A percentile compares a stretch with the other conserved stretches of the same genome.
Conservation (phyloP, 2,888 invertebrate species). For the Amphipyra tragopoginis region DNA sequence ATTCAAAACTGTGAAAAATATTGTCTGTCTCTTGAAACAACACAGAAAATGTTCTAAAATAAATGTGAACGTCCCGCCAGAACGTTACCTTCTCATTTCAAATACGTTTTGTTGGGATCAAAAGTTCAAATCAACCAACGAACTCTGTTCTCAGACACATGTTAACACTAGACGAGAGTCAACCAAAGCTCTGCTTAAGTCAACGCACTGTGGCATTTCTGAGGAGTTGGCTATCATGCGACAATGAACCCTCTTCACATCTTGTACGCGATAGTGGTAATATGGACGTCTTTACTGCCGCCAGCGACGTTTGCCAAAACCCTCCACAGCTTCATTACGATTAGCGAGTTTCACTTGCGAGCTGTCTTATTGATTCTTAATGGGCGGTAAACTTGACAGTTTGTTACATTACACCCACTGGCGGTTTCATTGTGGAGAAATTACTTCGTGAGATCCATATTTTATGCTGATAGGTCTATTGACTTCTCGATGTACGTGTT, state of each 20-base stretch:
- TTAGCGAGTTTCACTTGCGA: conserved; percentile 41
- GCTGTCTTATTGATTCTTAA: conserved; percentile 58
- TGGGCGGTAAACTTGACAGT: conserved; percentile 51
- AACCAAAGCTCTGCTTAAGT: conserved; percentile 58
- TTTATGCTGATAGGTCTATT: conserved; percentile 54
- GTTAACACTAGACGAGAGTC: conserved; percentile 54
- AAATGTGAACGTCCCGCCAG: conserved; percentile 48
- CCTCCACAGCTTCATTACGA: conserved; percentile 55
- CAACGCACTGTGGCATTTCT: conserved; percentile 70
- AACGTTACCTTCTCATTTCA: conserved; percentile 53
- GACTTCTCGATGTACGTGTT: conserved; percentile 35
- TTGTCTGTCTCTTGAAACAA: conserved; percentile 23
- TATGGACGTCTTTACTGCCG: conserved; percentile 82
- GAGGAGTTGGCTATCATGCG: conserved; percentile 61
- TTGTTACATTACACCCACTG: conserved; percentile 47
- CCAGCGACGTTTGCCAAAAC: conserved; percentile 63
- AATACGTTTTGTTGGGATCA: conserved; percentile 59
- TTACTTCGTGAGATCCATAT: conserved; percentile 52
- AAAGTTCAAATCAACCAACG: conserved; percentile 64
- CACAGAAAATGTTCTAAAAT: conserved; percentile 29
- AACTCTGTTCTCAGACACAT: conserved; percentile 50
- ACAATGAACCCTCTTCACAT: conserved; percentile 71
- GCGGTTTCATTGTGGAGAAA: conserved; percentile 43
- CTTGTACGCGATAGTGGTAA: conserved; percentile 63
- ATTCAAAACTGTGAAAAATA: conserved; percentile 2